Percentiles rank a stretch among this genome's conserved stretches.
These are phyloP conservation scores for Papilio demoleus DNA, from an alignment of 2,888 invertebrate genomes.

Conservation along the genomic window DNA sequence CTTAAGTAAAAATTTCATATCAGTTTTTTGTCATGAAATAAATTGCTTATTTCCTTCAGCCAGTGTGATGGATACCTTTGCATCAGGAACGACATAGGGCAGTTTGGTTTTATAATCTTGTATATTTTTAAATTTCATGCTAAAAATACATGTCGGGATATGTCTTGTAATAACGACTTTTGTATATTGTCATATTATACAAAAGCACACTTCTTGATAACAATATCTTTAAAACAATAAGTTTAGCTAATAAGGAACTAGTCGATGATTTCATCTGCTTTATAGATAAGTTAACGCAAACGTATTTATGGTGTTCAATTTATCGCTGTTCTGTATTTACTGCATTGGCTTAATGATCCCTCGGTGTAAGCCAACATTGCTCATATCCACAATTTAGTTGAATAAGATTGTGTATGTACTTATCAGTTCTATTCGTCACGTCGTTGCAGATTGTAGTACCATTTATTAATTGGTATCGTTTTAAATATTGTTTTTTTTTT, in stretches of 20 bases:
- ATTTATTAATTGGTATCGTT: slow-evolving; percentile 43
- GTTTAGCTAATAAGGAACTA: slow-evolving; percentile 1
- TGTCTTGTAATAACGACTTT: no score
- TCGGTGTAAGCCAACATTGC: slow-evolving; percentile 1
- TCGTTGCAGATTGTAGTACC: slow-evolving; percentile 43
- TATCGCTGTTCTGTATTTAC: slow-evolving; percentile 14
- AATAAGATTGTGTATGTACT: slow-evolving; percentile 45
- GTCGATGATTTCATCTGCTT: neutral
- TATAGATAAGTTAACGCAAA: neutral
- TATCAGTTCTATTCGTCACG: slow-evolving; percentile 57
- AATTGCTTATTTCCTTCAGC: no score
- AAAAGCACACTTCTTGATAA: neutral
- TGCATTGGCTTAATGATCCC: slow-evolving; percentile 18
- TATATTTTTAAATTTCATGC: no score
- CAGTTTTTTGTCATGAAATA: no score
- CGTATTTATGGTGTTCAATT: neutral
- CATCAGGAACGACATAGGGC: no score
- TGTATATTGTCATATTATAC: neutral
- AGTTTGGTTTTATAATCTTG: no score
- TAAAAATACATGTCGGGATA: no score
- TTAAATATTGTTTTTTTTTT: slow-evolving; percentile 40
- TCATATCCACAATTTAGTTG: slow-evolving; percentile 32
- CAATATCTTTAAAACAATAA: neutral
- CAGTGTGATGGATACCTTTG: no score
- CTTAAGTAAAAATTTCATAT: no score